Evolutionary conservation across 2,113 vertebrate genomes (phyloP), one percentile per base, ranked within the genome.

Genomic region (Petaurus breviceps): DNA sequence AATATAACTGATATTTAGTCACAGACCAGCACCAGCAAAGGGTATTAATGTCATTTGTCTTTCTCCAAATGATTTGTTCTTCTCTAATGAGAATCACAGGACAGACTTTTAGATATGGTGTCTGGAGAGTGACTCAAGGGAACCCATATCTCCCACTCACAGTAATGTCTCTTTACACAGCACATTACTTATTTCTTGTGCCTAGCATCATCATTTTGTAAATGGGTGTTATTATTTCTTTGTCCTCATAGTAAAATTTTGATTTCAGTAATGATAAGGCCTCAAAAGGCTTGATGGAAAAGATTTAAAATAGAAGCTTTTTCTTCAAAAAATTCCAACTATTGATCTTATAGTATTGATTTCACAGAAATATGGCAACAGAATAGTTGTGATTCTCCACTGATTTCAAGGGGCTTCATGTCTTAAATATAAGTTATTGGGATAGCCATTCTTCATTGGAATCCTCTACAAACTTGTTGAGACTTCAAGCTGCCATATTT

Each of bases 1-100:
- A 96, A 94, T 31, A 90, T 91, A 94, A 93, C 31, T 95, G 50
- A 92, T 37, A 94, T 89, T 91, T 96, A 92, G 50, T 97, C 92
- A 96, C 11, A 91, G 28, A 94, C 12, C n/a, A 91, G 19, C 26
- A 89, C 37, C 23, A 51, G 43, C 0, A 0, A 52, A 90, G 28
- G 22, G 31, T 49, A 23, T 51, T 1, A 0, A 22, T 46, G 47
- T 5, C 50, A 50, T 93, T 92, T 91, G 24, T 46, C 94, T 55
- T 53, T 19, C 14, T 52, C 22, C 46, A 49, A 57, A 22, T 91
- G 93, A 51, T 46, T 37, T 31, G 3, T 49, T n/a, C 37, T 26
- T 84, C 28, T 90, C 12, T 90, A 95, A 92, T 46, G 77, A 50
- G 12, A 61, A 11, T 53, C 31, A 55, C 12, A 90, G 10, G 43